Base-by-base conservation (phyloP, 1,140 invertebrate species). In the Drosophila murphyi region DNA sequence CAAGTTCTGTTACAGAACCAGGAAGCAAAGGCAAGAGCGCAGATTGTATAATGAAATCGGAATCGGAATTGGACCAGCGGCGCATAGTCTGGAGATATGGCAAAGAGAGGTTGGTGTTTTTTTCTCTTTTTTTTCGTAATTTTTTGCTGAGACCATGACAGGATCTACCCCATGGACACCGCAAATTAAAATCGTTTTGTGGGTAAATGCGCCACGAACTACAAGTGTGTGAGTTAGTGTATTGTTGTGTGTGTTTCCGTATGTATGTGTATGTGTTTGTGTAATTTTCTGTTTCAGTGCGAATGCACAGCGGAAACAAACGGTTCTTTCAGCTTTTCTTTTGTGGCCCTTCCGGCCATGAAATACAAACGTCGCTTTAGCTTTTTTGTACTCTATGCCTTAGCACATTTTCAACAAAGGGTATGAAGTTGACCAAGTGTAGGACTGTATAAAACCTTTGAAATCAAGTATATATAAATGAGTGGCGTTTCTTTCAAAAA, bases 151-250 rank as follows among this genome's bases (percentile, higher is more conserved):
- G 59, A 39, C 39, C 29, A 7, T 59, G 57, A 52, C 51, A 28
- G 20, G 62, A 60, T 55, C 64, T 62, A 55, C 34, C 34, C 65
- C 43, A 34, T 70, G 54, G 61, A 72, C 64, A 89, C 85, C 85
- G 71, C 85, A 89, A 85, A 89, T 89, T 90, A 89, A 89, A 89
- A 75, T 90, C 78, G 72, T 90, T 89, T 90, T 89, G 81, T 57
- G 78, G 85, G 72, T 89, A 78, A 85, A 85, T 81, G 62, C 70
- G 57, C 45, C 52, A 34, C 29, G 71, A 45, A 72, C 34, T 68
- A 59, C 65, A 34, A 56, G 39, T 48, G n/a, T 62, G 7, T 32
- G 37, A 8, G 39, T 35, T 45, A 55, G 29, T 48, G 51, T 41
- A 32, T 20, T 29, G 28, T 2, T 55, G 29, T 52, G 34, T 48